A percentile compares a stretch with the other conserved stretches of the same genome.
Conservation (phyloP, 2,797 vertebrate species). For the Coracias cyanogaster region DNA sequence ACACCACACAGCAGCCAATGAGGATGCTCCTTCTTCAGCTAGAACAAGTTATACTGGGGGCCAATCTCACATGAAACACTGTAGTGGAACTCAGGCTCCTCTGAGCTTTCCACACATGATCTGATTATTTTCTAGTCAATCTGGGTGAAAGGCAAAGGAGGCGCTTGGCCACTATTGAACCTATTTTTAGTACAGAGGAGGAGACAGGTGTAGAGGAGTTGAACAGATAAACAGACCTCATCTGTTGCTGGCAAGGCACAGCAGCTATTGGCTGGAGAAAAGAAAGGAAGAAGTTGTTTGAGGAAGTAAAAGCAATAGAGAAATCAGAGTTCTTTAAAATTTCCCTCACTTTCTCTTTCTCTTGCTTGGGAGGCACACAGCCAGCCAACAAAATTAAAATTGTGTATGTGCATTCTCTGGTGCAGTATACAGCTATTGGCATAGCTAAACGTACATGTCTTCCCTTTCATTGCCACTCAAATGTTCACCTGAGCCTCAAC, state of each 20-base stretch:
- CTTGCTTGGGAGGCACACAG: not conserved
- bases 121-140: not conserved
- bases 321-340: not conserved
- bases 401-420: accelerated
- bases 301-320: not conserved
- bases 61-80: not conserved
- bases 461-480: not conserved
- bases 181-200: not conserved
- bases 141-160: not conserved
- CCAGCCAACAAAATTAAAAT: not conserved
- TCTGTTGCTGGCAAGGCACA: not conserved
- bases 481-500: not conserved
- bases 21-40: not conserved
- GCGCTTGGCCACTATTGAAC: not conserved
- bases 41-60: not conserved
- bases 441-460: accelerated
- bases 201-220: not conserved
- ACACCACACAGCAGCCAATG: not conserved
- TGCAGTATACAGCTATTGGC: not conserved
- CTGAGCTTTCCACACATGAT: not conserved
- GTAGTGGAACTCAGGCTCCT: not conserved
- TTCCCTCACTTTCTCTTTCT: not conserved
- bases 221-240: not conserved
- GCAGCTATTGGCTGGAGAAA: not conserved
- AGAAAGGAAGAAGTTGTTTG: not conserved